Conservation (phyloP, 2,797 vertebrate genomes). For the Gambusia yucatana region DNA sequence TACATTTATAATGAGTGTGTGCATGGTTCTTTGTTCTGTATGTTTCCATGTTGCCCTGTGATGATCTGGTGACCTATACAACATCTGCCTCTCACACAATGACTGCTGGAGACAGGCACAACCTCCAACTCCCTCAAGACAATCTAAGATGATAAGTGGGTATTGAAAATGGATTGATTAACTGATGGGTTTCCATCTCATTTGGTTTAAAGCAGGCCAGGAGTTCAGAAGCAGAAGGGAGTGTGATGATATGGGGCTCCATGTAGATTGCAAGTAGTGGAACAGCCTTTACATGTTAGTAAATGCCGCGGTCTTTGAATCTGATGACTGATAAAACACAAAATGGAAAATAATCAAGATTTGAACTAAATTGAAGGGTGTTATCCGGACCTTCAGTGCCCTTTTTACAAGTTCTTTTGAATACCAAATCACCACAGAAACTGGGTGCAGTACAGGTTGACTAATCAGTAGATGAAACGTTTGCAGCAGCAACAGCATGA, state of each 20-base stretch:
- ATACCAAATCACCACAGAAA: background rate
- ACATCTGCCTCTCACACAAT: background rate
- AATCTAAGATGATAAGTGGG: background rate
- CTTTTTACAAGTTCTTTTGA: background rate
- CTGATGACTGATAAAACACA: background rate
- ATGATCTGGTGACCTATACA: background rate
- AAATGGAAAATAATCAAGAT: background rate
- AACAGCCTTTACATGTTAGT: background rate
- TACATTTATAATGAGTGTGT: background rate
- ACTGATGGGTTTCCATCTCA: background rate
- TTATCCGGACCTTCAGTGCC: background rate
- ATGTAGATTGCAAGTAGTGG: background rate
- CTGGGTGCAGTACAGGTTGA: background rate
- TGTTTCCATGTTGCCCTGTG: background rate
- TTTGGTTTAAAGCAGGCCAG: background rate
- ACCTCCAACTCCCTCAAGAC: background rate
- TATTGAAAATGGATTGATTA: background rate
- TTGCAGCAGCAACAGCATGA: slow-evolving; percentile 7
- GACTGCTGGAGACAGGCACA: too few species aligned
- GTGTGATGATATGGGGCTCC: background rate
- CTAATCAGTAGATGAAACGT: background rate
- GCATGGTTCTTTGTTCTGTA: background rate
- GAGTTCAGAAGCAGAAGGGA: background rate
- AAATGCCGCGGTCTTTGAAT: background rate
- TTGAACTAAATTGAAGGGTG: background rate